Evolutionary conservation across 1,140 invertebrate genomes (phyloP), one percentile per base, ranked within the genome.

Genomic region (Bombus vancouverensis): DNA sequence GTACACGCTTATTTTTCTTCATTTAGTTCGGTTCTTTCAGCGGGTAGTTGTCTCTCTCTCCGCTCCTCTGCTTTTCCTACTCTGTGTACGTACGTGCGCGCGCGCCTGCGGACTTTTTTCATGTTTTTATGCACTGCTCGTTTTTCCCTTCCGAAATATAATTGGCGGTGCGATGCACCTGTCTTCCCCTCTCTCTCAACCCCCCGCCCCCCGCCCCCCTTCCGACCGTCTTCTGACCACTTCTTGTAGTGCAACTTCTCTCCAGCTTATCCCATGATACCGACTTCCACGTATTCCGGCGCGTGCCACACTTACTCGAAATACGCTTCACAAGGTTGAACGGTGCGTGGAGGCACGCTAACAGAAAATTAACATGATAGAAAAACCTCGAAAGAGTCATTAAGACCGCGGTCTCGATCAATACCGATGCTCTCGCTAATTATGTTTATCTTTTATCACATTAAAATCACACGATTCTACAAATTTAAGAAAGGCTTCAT

Each of bases 141-240:
- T 94, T 93, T 94, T 93, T 94, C 94, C 90, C 93, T 94, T 93
- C 94, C 94, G 92, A 95, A 94, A 95, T 95, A 95, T 95, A 95
- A 95, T 95, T 95, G 94, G 95, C 94, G 93, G 94, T 94, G 92
- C 93, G 94, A 94, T 95, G 95, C 95, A 95, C 95, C 95, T 95
- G 95, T 94, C 95, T 93, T 90, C 88, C 91, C 89, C 89, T 91
- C 89, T 78, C 81, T 65, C 71, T 75, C 83, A 71, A 73, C 81
- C 80, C 75, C 37, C 68, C 5, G 34, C 57, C n/a, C 37, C 84
- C 73, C 73, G 18, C 75, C 66, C 75, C 75, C 12, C 32, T 13
- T 62, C 4, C 59, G 59, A 44, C 85, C 66, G 66, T 79, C 76
- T 71, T 72, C 84, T 42, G 84, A 77, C 77, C 87, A 78, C 73